A percentile compares a stretch with the other conserved stretches of the same genome.
phyloP scores from a whole-genome alignment of 2,113 vertebrate genomes.

The Willisornis vidua region DNA sequence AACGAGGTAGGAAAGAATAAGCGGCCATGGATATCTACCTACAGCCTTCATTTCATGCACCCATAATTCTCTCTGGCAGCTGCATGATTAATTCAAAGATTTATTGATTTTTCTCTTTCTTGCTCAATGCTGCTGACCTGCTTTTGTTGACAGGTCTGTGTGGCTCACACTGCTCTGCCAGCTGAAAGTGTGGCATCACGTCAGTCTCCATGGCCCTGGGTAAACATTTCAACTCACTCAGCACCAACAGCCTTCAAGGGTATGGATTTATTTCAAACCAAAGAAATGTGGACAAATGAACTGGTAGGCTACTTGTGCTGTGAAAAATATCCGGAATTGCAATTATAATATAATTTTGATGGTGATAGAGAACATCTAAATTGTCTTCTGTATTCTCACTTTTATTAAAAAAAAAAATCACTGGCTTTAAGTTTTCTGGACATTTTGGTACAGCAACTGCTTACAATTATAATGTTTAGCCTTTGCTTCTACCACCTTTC shows the following conservation, averaged over 20 bases:
- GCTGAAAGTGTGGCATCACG: not conserved
- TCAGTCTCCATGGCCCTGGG: not conserved
- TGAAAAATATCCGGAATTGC: not conserved
- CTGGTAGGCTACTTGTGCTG: not conserved
- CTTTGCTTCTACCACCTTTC: not conserved
- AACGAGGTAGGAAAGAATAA: not conserved
- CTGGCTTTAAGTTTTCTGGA: not conserved
- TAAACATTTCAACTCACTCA: not conserved
- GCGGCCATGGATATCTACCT: conserved; percentile 65
- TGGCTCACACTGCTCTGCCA: conserved; percentile 31
- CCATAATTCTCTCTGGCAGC: conserved; percentile 84
- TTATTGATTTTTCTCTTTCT: conserved; percentile 82
- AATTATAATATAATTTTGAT: not conserved
- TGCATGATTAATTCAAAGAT: conserved; percentile 89
- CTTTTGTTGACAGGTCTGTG: conserved; percentile 76
- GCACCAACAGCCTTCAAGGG: not conserved
- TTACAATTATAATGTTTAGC: not conserved
- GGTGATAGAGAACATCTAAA: not conserved
- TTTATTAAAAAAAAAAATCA: not conserved
- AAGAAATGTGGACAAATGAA: not conserved
- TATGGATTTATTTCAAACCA: not conserved
- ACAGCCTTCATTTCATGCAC: conserved; percentile 76
- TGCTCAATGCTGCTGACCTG: conserved; percentile 72
- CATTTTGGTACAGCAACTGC: not conserved
- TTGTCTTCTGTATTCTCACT: not conserved